Percentiles rank a stretch among this genome's conserved stretches.
These are phyloP conservation scores for Chromoteleia sp. DNA, from an alignment of 2,888 invertebrate species.

Conservation along the genomic window DNA sequence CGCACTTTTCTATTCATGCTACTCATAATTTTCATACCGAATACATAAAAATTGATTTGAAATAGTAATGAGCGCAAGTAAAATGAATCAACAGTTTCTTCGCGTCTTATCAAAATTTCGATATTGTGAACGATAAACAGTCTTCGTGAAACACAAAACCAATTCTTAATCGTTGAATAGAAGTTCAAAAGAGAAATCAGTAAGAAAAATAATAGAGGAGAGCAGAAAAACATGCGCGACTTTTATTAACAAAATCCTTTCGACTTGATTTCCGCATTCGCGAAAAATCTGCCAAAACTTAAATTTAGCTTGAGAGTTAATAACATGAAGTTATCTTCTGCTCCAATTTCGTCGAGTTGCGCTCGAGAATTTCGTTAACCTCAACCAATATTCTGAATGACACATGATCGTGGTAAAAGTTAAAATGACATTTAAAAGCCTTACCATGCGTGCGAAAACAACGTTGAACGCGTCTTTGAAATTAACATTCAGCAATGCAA, in stretches of 20 bases:
- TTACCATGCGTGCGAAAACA: conserved; percentile 23
- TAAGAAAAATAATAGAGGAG: too few species aligned
- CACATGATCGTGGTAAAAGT: not conserved
- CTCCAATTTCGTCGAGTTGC: conserved; percentile 27
- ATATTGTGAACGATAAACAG: not conserved
- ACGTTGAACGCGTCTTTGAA: conserved; percentile 1
- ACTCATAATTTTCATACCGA: too few species aligned
- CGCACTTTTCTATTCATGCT: not conserved
- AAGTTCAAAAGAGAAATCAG: too few species aligned
- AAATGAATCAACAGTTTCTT: not conserved
- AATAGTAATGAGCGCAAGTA: too few species aligned
- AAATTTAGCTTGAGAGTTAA: conserved; percentile 17
- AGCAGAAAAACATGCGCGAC: too few species aligned
- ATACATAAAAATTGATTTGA: not conserved
- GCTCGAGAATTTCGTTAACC: conserved; percentile 3
- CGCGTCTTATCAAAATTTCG: too few species aligned
- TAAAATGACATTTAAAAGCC: not conserved
- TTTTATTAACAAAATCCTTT: too few species aligned
- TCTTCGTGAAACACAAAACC: too few species aligned
- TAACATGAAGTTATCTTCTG: conserved; percentile 53
- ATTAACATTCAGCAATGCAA: conserved; percentile 21
- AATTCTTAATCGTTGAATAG: too few species aligned
- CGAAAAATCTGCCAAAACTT: conserved; percentile 17
- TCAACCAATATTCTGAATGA: not conserved
- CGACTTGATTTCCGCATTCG: not conserved